A percentile compares a stretch with the other conserved stretches of the same genome.
Conservation (phyloP, 2,113 vertebrate species). For the Ginglymostoma cirratum region DNA sequence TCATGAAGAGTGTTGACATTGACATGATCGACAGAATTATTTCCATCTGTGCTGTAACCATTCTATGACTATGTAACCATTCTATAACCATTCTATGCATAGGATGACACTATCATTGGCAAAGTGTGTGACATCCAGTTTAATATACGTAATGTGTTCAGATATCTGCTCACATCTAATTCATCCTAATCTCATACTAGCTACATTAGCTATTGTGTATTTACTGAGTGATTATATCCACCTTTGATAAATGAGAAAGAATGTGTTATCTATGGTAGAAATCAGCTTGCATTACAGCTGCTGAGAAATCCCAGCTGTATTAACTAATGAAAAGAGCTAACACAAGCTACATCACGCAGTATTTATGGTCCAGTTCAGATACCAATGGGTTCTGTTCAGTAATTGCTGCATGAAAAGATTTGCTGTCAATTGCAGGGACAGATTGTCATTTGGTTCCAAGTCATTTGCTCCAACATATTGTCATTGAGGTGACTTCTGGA, state of each 20-base stretch:
- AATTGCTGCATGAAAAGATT: neutral
- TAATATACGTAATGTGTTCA: neutral
- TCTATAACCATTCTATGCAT: neutral
- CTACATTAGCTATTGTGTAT: neutral
- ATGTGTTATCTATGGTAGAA: neutral
- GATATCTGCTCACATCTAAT: neutral
- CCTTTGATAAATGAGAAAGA: neutral
- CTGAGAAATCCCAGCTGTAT: neutral
- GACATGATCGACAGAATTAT: neutral
- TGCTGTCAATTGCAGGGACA: conserved; percentile 1
- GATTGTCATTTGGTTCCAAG: conserved; percentile 19
- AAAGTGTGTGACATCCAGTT: neutral
- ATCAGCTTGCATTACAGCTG: neutral
- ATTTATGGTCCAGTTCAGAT: conserved; percentile 26
- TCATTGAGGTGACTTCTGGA: neutral
- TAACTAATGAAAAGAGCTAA: neutral
- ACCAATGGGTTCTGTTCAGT: neutral
- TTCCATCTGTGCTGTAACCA: neutral
- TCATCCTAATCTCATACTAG: neutral
- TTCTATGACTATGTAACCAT: neutral
- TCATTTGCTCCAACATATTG: conserved; percentile 11
- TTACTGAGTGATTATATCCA: neutral
- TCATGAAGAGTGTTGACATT: neutral
- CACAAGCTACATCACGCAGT: neutral
- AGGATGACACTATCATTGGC: neutral